phyloP scores from a whole-genome alignment of 2,113 vertebrate species.

The human region DNA sequence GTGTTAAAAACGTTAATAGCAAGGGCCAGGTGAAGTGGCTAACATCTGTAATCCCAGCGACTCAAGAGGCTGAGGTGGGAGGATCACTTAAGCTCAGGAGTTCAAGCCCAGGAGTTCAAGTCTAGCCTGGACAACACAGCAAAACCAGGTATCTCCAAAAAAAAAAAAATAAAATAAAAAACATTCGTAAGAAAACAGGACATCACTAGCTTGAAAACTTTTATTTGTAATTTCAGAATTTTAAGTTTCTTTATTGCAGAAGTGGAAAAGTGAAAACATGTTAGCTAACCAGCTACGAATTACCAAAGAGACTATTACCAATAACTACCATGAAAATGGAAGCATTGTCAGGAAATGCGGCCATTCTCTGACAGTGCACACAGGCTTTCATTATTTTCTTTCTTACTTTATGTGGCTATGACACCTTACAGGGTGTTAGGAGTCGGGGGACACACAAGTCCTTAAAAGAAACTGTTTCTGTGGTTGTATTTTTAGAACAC shows the following conservation, averaged over 20 bases:
- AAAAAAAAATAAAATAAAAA: too few relatives aligned
- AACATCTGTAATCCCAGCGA: too few relatives aligned
- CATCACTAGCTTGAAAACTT: conserved; percentile 1
- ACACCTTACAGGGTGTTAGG: not conserved
- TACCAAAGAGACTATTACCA: not conserved
- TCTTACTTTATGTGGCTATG: not conserved
- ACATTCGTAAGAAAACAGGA: not conserved
- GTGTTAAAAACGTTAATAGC: not conserved
- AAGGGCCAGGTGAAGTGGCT: too few relatives aligned
- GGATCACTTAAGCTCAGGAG: too few relatives aligned
- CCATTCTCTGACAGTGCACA: not conserved
- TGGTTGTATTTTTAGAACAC: conserved; percentile 71
- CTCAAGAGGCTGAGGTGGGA: too few relatives aligned
- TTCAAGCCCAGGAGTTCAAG: too few relatives aligned
- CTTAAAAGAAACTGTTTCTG: conserved; percentile 27
- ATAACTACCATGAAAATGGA: not conserved
- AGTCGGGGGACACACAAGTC: too few relatives aligned
- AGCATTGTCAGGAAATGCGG: not conserved
- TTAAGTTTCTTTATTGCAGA: conserved; percentile 1
- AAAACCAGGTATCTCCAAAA: too few relatives aligned
- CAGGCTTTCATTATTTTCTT: not conserved
- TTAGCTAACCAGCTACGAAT: conserved; percentile 35
- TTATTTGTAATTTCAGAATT: conserved; percentile 53
- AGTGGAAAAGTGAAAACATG: conserved; percentile 34
- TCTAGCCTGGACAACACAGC: too few relatives aligned